Conservation (phyloP, 2,797 vertebrate species). For the Sebastes minor region DNA sequence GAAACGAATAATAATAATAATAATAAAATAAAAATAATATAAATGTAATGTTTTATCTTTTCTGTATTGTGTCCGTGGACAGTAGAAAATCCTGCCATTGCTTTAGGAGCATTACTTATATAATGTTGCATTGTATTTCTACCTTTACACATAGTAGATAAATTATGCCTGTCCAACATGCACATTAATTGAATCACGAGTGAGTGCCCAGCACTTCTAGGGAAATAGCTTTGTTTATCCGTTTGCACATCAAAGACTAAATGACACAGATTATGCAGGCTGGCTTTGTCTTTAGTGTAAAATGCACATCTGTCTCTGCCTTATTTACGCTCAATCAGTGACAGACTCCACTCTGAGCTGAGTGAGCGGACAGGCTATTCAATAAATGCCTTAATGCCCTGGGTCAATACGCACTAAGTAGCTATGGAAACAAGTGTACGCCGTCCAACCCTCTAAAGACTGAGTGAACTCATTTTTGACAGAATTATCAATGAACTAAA, state of each 20-base stretch:
- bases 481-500: neutral
- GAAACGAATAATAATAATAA: neutral
- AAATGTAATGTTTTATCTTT: neutral
- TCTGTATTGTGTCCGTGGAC: neutral
- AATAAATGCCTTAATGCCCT: constrained; percentile 43
- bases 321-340: constrained; percentile 38
- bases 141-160: neutral
- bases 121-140: neutral
- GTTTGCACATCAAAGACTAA: neutral
- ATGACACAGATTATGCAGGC: constrained; percentile 4
- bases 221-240: neutral
- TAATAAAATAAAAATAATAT: too few relatives aligned
- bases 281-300: constrained; percentile 22
- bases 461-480: constrained; percentile 6
- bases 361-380: constrained; percentile 38
- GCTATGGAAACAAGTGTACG: constrained; percentile 49
- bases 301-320: constrained; percentile 34
- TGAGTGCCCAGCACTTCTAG: neutral
- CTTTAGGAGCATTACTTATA: neutral
- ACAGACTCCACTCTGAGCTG: constrained; percentile 36
- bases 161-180: neutral
- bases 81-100: neutral
- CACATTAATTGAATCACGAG: neutral
- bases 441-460: constrained; percentile 13
- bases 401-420: constrained; percentile 48